Conservation (phyloP, 1,140 invertebrate species). For the Conus ventricosus region DNA sequence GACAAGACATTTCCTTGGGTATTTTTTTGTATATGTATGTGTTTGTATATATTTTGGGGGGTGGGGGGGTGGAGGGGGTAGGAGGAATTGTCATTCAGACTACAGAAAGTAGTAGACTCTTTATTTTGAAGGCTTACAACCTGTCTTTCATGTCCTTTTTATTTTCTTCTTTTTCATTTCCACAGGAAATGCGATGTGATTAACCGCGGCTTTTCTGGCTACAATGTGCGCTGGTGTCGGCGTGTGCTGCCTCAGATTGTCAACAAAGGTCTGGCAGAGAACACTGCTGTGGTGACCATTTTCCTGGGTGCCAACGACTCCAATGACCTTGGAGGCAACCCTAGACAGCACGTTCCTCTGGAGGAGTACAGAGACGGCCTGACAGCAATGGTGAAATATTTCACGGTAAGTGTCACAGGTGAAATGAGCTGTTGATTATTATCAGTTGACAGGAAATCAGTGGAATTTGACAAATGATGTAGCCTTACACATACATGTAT, state of each 20-base stretch:
- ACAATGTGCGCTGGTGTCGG: conserved; percentile 71
- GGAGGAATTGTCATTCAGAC: background rate
- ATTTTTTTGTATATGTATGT: too few relatives aligned
- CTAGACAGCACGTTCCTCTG: conserved; percentile 72
- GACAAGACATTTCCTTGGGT: too few relatives aligned
- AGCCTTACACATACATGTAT: too few relatives aligned
- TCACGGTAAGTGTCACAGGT: conserved; percentile 53
- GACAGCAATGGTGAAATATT: conserved; percentile 67
- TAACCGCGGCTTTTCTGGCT: conserved; percentile 74
- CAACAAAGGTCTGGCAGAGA: conserved; percentile 52
- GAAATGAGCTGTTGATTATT: too few relatives aligned
- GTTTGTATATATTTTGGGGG: too few relatives aligned
- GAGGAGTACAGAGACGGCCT: conserved; percentile 70
- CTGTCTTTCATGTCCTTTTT: background rate
- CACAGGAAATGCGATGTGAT: conserved; percentile 74
- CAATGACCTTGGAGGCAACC: conserved; percentile 54
- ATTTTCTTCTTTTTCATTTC: background rate
- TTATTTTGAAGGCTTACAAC: background rate
- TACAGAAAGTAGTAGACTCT: background rate
- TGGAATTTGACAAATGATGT: too few relatives aligned
- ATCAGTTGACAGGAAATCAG: too few relatives aligned
- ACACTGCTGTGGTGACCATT: conserved; percentile 68
- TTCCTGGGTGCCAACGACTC: conserved; percentile 75
- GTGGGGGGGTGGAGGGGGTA: background rate
- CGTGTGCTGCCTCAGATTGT: conserved; percentile 69